phyloP scores from a whole-genome alignment of 2,888 invertebrate genomes.

The Hirtodrosophila alboralis region DNA sequence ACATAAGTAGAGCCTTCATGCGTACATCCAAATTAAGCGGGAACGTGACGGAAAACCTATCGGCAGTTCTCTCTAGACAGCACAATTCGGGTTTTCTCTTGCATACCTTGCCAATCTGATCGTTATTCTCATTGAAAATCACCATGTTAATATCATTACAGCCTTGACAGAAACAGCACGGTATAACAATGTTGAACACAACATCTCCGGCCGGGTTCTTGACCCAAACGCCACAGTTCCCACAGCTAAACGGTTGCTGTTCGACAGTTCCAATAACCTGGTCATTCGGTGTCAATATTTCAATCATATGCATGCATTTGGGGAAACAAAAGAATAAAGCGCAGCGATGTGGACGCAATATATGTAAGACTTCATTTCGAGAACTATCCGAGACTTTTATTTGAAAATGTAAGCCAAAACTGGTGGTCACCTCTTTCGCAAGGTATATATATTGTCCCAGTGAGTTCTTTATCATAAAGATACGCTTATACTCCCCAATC shows the following conservation, averaged over 20 bases:
- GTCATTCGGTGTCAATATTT: conserved; percentile 89
- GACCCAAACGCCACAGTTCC: conserved; percentile 89
- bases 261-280: conserved; percentile 88
- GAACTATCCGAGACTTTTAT: conserved; percentile 92
- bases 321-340: conserved; percentile 90
- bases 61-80: conserved; percentile 92
- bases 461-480: conserved; percentile 91
- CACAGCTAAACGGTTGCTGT: conserved; percentile 89
- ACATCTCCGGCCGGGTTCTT: conserved; percentile 89
- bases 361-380: conserved; percentile 91
- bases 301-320: conserved; percentile 90
- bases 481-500: conserved; percentile 93
- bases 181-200: conserved; percentile 90
- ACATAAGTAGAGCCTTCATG: conserved; percentile 90
- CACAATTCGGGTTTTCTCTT: conserved; percentile 95
- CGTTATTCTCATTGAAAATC: conserved; percentile 90
- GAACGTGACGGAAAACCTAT: conserved; percentile 93
- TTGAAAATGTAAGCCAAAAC: conserved; percentile 92
- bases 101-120: conserved; percentile 91
- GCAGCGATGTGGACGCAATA: conserved; percentile 91
- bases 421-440: conserved; percentile 91
- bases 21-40: conserved; percentile 93
- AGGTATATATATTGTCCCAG: conserved; percentile 90
- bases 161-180: conserved; percentile 89
- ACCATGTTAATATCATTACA: conserved; percentile 93